Evolutionary conservation across 2,888 invertebrate species (phyloP), one percentile per base, ranked within the genome.

Genomic region (Tuta absoluta): DNA sequence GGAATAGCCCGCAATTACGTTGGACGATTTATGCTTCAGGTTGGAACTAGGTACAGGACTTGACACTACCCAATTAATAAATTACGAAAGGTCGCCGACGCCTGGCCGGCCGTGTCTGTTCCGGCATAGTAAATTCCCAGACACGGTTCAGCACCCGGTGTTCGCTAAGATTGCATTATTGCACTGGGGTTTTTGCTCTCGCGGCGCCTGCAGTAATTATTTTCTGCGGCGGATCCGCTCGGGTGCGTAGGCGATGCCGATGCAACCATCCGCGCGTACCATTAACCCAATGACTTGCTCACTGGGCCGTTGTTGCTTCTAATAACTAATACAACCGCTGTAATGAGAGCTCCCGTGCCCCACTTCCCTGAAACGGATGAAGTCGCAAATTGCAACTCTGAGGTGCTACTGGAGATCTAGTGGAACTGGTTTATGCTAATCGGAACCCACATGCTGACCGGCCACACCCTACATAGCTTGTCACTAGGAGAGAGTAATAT

Each of bases 211-310:
- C 66, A 68, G 62, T 73, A 72, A 72, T 75, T 72, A 71, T 63
- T 70, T 73, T 69, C 67, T 69, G 65, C 61, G 66, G 70, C 61
- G 62, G 68, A 70, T 45, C 58, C 62, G 62, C 78, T 82, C 71
- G 75, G 75, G 73, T 82, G 81, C 77, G 68, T 75, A 71, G 67
- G 74, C 77, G 71, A 79, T 74, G 76, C 33, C n/a, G n/a, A 33
- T 8, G 33, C 82, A 77, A 72, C 76, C 76, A 80, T 82, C 84
- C 83, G 83, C 77, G 72, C 81, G 86, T 86, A 77, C 87, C 75
- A 87, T 82, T 89, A 84, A 89, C 88, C 89, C 82, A 89, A 82
- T 89, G 88, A 86, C 87, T 86, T 84, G 87, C 76, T 82, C 85
- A 85, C 79, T 85, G 79, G 80, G 78, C 81, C 84, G 81, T 81